A percentile compares a stretch with the other conserved stretches of the same genome.
These are phyloP conservation scores for Cryptops parisi DNA, from an alignment of 2,888 invertebrate species.

Conservation along the genomic window DNA sequence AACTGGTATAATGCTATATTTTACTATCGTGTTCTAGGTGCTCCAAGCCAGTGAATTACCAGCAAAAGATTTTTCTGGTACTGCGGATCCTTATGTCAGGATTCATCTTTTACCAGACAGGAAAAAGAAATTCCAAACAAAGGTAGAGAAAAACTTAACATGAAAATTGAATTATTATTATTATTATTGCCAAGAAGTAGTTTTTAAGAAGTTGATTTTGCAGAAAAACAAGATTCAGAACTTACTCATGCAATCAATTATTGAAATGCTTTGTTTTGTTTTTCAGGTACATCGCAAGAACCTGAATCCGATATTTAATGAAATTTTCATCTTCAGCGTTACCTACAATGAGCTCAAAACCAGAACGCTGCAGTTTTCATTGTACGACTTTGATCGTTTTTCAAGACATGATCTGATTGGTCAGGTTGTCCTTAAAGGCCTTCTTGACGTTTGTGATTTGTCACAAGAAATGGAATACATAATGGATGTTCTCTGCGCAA, in stretches of 20 bases:
- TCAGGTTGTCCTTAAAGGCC: slow-evolving; percentile 62
- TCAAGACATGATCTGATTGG: slow-evolving; percentile 76
- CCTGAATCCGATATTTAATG: slow-evolving; percentile 65
- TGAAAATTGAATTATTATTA: too few relatives aligned
- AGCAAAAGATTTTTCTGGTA: slow-evolving; percentile 65
- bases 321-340: slow-evolving; percentile 69
- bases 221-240: too few relatives aligned
- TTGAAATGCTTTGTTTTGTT: slow-evolving; percentile 1
- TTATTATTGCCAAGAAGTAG: background rate
- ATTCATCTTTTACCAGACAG: slow-evolving; percentile 68
- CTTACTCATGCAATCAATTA: too few relatives aligned
- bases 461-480: slow-evolving; percentile 68
- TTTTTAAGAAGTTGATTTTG: too few relatives aligned
- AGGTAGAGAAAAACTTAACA: too few relatives aligned
- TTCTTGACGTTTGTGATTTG: slow-evolving; percentile 60
- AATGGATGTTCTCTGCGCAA: slow-evolving; percentile 65
- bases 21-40: slow-evolving; percentile 36
- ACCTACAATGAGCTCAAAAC: slow-evolving; percentile 57
- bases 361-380: slow-evolving; percentile 66
- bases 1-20: background rate
- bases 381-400: slow-evolving; percentile 79
- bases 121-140: slow-evolving; percentile 73
- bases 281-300: slow-evolving; percentile 54
- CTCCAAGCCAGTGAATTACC: slow-evolving; percentile 63
- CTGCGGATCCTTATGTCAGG: slow-evolving; percentile 78